Conservation (phyloP, 1,140 invertebrate genomes). For the Drosophila subobscura region DNA sequence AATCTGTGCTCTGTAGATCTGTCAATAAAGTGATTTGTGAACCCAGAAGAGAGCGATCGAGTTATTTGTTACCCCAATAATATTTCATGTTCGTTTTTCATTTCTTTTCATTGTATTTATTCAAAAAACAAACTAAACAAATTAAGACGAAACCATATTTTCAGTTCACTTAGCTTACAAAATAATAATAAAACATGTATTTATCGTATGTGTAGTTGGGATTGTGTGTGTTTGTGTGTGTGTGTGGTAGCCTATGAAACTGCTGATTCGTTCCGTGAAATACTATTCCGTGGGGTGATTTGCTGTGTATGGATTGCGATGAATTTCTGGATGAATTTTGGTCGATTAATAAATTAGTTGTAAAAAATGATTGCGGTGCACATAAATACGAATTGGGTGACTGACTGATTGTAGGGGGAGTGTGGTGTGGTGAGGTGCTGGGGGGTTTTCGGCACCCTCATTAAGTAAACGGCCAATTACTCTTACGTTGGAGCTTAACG, state of each 20-base stretch:
- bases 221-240: neutral
- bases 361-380: conserved; percentile 51
- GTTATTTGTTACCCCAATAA: conserved; percentile 11
- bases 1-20: conserved; percentile 57
- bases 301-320: conserved; percentile 27
- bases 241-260: conserved; percentile 42
- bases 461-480: conserved; percentile 76
- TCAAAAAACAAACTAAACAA: conserved; percentile 51
- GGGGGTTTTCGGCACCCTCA: conserved; percentile 15
- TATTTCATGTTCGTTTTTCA: neutral
- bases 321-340: conserved; percentile 36
- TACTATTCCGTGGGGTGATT: conserved; percentile 45
- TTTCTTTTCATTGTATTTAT: conserved; percentile 59
- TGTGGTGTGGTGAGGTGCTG: conserved; percentile 12
- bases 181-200: conserved; percentile 51
- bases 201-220: conserved; percentile 25
- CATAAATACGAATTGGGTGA: conserved; percentile 58
- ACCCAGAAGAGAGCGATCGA: conserved; percentile 2
- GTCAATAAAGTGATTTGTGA: conserved; percentile 54
- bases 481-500: conserved; percentile 22
- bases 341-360: conserved; percentile 72
- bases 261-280: conserved; percentile 58
- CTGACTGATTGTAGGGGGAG: conserved; percentile 21
- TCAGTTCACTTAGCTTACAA: conserved; percentile 75
- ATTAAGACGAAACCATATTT: conserved; percentile 53